Percentiles rank a stretch among this genome's conserved stretches.
These are phyloP conservation scores for Sebastes goodei DNA, from an alignment of 2,797 vertebrate genomes.

Conservation along the genomic window DNA sequence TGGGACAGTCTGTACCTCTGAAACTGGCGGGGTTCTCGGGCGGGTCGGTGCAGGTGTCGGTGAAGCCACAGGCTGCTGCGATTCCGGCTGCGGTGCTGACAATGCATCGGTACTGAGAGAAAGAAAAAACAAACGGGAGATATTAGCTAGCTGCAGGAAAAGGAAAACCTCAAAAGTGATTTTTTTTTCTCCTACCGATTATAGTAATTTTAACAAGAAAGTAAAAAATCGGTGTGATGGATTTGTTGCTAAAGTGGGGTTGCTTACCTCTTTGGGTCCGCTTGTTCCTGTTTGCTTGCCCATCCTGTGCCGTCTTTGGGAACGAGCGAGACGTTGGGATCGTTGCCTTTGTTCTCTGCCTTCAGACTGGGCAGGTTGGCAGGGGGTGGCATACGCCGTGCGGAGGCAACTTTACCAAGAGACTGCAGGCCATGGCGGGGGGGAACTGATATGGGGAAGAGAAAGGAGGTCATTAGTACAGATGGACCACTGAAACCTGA, in stretches of 20 bases:
- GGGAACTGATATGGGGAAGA: constrained; percentile 81
- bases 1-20: constrained; percentile 83
- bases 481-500: constrained; percentile 53
- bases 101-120: constrained; percentile 92
- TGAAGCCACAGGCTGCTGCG: constrained; percentile 93
- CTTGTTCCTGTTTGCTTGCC: constrained; percentile 97
- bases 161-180: background rate
- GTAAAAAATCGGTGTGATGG: background rate
- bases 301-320: constrained; percentile 99
- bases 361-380: constrained; percentile 97
- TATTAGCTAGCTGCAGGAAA: background rate
- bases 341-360: constrained; percentile 99
- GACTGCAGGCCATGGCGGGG: constrained; percentile 98
- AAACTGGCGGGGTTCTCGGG: constrained; percentile 90
- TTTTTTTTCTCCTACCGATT: background rate
- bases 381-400: constrained; percentile 97
- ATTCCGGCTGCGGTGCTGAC: constrained; percentile 93
- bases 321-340: constrained; percentile 96
- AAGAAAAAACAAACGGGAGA: background rate
- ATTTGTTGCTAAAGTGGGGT: background rate
- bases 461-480: constrained; percentile 47
- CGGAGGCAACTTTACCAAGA: constrained; percentile 98
- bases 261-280: constrained; percentile 92
- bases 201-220: background rate
- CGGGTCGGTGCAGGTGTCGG: constrained; percentile 91